phyloP scores from a whole-genome alignment of 2,888 invertebrate genomes.

The Lithophane leautieri region DNA sequence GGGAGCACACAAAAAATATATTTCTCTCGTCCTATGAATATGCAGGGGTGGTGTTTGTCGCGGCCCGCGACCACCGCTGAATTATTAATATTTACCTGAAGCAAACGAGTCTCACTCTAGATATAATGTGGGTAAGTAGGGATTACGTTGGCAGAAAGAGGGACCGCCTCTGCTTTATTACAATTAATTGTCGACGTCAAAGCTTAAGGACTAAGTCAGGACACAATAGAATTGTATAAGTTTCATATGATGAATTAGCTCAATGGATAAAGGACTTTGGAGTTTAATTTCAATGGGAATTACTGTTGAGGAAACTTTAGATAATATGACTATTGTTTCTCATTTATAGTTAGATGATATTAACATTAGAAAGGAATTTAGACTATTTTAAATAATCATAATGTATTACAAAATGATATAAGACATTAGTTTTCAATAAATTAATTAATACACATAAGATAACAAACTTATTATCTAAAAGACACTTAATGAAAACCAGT shows the following conservation, averaged over 20 bases:
- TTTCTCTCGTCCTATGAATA: constrained; percentile 70
- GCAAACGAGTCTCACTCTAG: constrained; percentile 63
- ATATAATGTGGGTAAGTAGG: constrained; percentile 63
- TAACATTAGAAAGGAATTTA: background rate
- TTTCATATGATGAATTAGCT: constrained; percentile 59
- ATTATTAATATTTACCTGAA: constrained; percentile 76
- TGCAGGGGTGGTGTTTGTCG: constrained; percentile 68
- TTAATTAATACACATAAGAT: background rate
- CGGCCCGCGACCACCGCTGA: constrained; percentile 66
- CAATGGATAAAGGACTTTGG: constrained; percentile 50
- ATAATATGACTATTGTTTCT: constrained; percentile 21
- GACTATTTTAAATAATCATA: background rate
- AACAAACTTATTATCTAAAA: too few species aligned
- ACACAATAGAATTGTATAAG: constrained; percentile 62
- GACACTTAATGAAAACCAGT: background rate
- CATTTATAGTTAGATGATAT: background rate
- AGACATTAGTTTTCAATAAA: background rate
- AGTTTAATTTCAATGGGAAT: constrained; percentile 51
- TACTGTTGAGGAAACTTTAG: constrained; percentile 15
- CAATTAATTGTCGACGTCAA: constrained; percentile 61
- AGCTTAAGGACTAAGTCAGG: constrained; percentile 48
- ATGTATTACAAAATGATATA: background rate
- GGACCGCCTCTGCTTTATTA: constrained; percentile 56
- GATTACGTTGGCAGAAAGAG: constrained; percentile 61
- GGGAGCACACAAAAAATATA: constrained; percentile 64